Evolutionary conservation across 2,113 vertebrate species (phyloP), one percentile per base, ranked within the genome.

Genomic region (Cynopterus brachyotis): DNA sequence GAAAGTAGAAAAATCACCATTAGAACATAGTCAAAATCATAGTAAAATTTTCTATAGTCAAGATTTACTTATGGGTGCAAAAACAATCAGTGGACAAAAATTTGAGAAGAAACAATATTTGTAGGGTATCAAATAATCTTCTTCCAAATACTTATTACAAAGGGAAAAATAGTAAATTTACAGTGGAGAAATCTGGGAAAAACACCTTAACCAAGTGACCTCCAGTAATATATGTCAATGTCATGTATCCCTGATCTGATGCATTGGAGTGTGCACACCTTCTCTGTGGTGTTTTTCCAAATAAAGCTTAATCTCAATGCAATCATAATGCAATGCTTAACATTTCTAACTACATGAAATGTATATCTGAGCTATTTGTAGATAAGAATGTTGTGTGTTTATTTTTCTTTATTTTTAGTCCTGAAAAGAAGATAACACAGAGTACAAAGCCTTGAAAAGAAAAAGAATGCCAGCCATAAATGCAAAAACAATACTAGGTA

Each of bases 71-170:
- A 90, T 20, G 10, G 37, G 10, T 40, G 10, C 30, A 45, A 30
- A 96, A 28, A 96, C 67, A 62, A 40, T 53, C 53, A 37, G 15
- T 60, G 24, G 30, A 37, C 26, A 28, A 53, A 75, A 73, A 6
- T 81, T 66, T 94, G 92, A 86, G 47, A 17, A 83, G 73, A 91
- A 73, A 81, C 35, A 42, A 67, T 35, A 57, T 30, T 81, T 81
- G 28, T 55, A 45, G 45, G 30, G n/a, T 75, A 50, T 60, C 28
- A 30, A 82, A 67, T 19, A 30, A 17, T 32, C n/a, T 62, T 93
- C 30, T 70, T 96, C 40, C 40, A 90, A 86, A 73, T 59, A n/a
- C 60, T 86, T 91, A 67, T 75, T 91, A 59, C 17, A 94, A 75
- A 75, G 42, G 50, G 28, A 60, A 75, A 92, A 67, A 55, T 15